Evolutionary conservation across 2,888 invertebrate genomes (phyloP).

Genomic region (Drosophila suboccidentalis): DNA sequence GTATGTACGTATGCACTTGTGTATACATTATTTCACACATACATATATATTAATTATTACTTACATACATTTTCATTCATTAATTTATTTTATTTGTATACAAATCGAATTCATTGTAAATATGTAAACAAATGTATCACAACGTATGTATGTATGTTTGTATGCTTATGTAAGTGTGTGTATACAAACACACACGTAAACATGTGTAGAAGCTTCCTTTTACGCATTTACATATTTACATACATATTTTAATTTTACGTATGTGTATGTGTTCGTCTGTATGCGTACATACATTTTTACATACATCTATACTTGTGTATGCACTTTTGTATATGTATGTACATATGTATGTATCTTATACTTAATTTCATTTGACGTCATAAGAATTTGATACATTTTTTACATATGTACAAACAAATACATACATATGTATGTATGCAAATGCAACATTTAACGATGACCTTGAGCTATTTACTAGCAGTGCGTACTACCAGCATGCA

Average conservation of each 20-base stretch:
- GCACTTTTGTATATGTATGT: no score
- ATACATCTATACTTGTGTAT: no score
- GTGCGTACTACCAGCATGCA: conserved; percentile 24
- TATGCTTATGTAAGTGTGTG: conserved; percentile 4
- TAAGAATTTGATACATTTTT: background rate
- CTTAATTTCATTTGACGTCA: background rate
- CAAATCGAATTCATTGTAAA: background rate
- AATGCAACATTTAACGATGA: conserved; percentile 30
- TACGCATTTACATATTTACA: background rate
- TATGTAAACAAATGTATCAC: background rate
- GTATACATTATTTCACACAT: background rate
- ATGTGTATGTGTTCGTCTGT: background rate
- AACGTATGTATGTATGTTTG: background rate
- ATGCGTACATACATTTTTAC: background rate
- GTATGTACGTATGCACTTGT: no score
- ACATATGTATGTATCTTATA: no score
- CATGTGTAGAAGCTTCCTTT: background rate
- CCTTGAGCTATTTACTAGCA: conserved; percentile 69
- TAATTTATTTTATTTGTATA: conserved; percentile 2
- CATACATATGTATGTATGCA: conserved; percentile 17
- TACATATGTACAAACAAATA: conserved; percentile 14
- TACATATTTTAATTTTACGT: background rate
- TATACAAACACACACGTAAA: background rate
- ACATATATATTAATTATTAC: background rate
- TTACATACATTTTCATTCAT: background rate